phyloP scores from a whole-genome alignment of 2,797 vertebrate species.

The Syngnathus acus region DNA sequence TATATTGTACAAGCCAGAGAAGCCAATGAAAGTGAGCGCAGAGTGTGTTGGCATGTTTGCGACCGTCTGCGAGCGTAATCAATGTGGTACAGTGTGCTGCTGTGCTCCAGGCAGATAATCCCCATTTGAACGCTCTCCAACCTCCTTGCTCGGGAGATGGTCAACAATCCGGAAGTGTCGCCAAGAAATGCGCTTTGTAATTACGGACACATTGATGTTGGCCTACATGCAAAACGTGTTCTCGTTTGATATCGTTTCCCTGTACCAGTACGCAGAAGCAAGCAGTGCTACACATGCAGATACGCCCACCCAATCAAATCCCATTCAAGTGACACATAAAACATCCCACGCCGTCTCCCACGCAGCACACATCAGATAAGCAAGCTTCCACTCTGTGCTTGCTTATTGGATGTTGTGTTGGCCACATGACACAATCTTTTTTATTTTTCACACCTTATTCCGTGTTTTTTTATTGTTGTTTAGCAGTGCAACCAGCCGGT shows the following conservation, averaged over 20 bases:
- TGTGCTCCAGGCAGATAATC: conserved; percentile 62
- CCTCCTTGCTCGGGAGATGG: conserved; percentile 45
- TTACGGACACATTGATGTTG: conserved; percentile 58
- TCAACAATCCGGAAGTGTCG: conserved; percentile 51
- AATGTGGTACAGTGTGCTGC: conserved; percentile 54
- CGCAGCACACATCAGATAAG: conserved; percentile 59
- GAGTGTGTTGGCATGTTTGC: conserved; percentile 47
- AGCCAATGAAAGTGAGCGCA: conserved; percentile 26
- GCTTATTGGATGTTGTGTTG: conserved; percentile 62
- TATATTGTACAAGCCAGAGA: neutral
- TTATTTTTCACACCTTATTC: conserved; percentile 57
- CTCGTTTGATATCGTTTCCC: conserved; percentile 41
- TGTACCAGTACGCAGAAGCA: conserved; percentile 45
- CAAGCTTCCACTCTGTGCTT: conserved; percentile 36
- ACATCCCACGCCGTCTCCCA: conserved; percentile 39
- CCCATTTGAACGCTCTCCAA: conserved; percentile 55
- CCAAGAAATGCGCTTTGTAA: conserved; percentile 62
- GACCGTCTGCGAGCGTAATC: conserved; percentile 44
- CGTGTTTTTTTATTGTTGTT: conserved; percentile 48
- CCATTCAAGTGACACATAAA: conserved; percentile 51
- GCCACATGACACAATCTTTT: conserved; percentile 42
- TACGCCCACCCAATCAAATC: conserved; percentile 61
- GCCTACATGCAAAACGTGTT: conserved; percentile 51
- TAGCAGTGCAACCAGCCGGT: conserved; percentile 53
- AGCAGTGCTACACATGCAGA: conserved; percentile 44